Conservation (phyloP, 2,113 vertebrate genomes). For the Corythoichthys intestinalis region DNA sequence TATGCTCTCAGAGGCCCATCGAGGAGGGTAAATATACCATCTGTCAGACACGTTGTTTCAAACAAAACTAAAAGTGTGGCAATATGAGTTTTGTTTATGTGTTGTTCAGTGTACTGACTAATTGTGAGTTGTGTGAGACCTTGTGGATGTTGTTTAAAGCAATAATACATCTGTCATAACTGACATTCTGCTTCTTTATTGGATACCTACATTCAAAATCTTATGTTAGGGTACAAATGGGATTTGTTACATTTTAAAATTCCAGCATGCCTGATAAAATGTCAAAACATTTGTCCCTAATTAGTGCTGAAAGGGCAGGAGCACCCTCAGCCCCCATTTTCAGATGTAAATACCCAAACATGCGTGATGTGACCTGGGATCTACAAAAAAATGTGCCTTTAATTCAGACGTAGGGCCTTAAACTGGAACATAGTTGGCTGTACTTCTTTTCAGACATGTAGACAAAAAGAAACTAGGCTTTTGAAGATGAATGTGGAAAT, state of each 20-base stretch:
- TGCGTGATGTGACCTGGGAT: too few species aligned
- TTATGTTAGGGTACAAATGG: neutral
- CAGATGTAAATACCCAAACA: too few species aligned
- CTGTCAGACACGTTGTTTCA: slow-evolving; percentile 54
- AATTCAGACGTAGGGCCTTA: too few species aligned
- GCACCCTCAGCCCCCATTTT: neutral
- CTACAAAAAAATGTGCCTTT: too few species aligned
- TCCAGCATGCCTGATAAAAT: neutral
- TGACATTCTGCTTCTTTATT: slow-evolving; percentile 23
- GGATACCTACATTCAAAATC: neutral
- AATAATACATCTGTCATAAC: slow-evolving; percentile 24
- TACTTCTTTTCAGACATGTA: too few species aligned
- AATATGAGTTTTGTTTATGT: slow-evolving; percentile 18
- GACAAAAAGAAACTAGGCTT: too few species aligned
- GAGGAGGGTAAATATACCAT: slow-evolving; percentile 43
- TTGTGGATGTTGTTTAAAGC: slow-evolving; percentile 7
- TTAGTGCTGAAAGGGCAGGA: neutral
- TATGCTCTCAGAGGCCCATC: slow-evolving; percentile 39
- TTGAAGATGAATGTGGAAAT: too few species aligned
- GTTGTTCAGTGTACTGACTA: neutral
- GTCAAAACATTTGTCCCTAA: neutral
- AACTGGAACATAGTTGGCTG: too few species aligned
- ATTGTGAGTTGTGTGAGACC: slow-evolving; percentile 10
- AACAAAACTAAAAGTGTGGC: slow-evolving; percentile 29
- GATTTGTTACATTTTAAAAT: neutral